Evolutionary conservation across 2,888 invertebrate species (phyloP), one percentile per base, ranked within the genome.

Genomic region (Hetaerina titia): DNA sequence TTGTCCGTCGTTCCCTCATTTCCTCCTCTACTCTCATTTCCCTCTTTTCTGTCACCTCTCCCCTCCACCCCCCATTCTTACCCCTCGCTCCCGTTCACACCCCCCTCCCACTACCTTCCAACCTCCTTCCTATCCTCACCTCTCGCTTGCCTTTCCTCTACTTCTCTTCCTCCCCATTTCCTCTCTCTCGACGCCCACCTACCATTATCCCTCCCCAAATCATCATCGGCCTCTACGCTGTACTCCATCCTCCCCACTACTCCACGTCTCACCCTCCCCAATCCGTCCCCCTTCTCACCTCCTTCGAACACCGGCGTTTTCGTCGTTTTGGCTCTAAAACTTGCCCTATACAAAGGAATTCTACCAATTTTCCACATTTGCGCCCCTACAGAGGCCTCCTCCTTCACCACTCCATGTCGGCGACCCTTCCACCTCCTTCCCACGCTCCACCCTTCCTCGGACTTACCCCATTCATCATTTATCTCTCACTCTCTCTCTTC

Each of bases 281-380:
- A 60, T 57, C 19, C 8, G 60, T 25, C 60, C n/a, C 60, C 58
- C 17, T 60, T 89, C 60, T 25, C n/a, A 89, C 25, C 15, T 58
- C n/a, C 90, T 90, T 22, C 90, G 57, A 90, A 25, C 89, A n/a
- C 58, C 57, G n/a, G 90, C 45, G 64, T 90, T 90, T 25, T 90
- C 45, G 64, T 64, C 64, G 8, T 4, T 7, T 22, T 69, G 19
- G 2, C 19, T n/a, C 69, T 8, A 7, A 22, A 69, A n/a, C 69
- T 69, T 5, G 60, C 60, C 25, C 13, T 22, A 25, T 60, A 90
- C 90, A 90, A 90, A 31, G 64, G 64, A 92, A 74, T 92, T 57
- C 57, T 92, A 74, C 92, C 92, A 92, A 92, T 92, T 92, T 92
- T 92, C 92, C 69, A 56, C 63, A 31, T 92, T 92, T 74, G 45